phyloP scores from a whole-genome alignment of 2,113 vertebrate genomes.

The Hippocampus comes region DNA sequence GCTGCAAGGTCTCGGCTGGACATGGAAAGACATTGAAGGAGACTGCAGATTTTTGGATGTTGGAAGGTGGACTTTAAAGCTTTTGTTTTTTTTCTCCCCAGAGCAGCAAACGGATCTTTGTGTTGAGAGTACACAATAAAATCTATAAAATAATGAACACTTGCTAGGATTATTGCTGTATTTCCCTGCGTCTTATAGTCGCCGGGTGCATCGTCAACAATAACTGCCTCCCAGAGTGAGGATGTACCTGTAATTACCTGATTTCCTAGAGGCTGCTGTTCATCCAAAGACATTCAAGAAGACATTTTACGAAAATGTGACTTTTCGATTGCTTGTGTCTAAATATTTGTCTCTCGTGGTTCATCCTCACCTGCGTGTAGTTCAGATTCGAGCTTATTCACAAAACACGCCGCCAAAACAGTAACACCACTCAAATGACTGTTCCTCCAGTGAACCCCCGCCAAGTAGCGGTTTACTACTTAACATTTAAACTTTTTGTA shows the following conservation, averaged over 20 bases:
- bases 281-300: background rate
- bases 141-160: constrained; percentile 2
- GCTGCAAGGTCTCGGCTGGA: constrained; percentile 30
- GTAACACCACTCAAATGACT: too few species aligned
- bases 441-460: too few species aligned
- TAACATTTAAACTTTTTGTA: background rate
- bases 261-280: background rate
- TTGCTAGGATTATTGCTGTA: background rate
- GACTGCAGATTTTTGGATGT: background rate
- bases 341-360: background rate
- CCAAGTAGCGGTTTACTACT: background rate
- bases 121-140: background rate
- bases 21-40: constrained; percentile 5
- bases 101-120: background rate
- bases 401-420: too few species aligned
- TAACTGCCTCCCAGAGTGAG: background rate
- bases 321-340: background rate
- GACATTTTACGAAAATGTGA: background rate
- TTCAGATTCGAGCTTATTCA: background rate
- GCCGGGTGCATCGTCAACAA: background rate
- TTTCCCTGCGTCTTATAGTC: background rate
- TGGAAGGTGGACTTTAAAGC: background rate
- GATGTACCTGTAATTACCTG: background rate
- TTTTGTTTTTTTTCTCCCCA: background rate
- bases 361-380: background rate